phyloP scores from a whole-genome alignment of 2,113 vertebrate genomes.

The Sapayoa aenigma region DNA sequence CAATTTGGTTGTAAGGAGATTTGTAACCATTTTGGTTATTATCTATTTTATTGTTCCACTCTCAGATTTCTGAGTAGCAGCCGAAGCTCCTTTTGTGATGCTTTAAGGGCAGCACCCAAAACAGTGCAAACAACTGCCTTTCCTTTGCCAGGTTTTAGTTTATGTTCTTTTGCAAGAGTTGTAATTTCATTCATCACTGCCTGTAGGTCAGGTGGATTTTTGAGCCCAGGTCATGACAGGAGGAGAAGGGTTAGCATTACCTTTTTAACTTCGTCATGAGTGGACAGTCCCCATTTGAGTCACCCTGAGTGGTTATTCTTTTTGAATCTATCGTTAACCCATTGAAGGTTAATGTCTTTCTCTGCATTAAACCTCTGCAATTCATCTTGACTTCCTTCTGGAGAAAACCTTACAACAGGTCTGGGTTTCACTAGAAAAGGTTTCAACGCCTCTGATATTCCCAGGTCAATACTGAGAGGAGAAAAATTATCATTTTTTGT shows the following conservation, averaged over 20 bases:
- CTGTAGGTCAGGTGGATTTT: neutral
- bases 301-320: neutral
- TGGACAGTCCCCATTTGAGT: neutral
- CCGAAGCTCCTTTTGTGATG: neutral
- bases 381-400: neutral
- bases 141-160: neutral
- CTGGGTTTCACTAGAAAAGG: neutral
- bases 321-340: neutral
- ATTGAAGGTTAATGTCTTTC: neutral
- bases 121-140: neutral
- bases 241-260: neutral
- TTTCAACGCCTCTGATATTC: neutral
- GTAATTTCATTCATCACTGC: neutral
- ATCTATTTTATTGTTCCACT: neutral
- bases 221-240: neutral
- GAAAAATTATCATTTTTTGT: neutral
- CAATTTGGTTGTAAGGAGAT: neutral
- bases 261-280: neutral
- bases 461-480: neutral
- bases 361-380: neutral
- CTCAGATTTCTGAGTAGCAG: neutral
- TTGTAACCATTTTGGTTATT: neutral
- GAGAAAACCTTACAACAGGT: neutral
- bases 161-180: neutral
- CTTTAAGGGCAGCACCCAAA: neutral